Percentiles rank a stretch among this genome's conserved stretches.
Evolutionary conservation across 2,888 invertebrate genomes (phyloP).

Genomic region (Apodemia mormo): DNA sequence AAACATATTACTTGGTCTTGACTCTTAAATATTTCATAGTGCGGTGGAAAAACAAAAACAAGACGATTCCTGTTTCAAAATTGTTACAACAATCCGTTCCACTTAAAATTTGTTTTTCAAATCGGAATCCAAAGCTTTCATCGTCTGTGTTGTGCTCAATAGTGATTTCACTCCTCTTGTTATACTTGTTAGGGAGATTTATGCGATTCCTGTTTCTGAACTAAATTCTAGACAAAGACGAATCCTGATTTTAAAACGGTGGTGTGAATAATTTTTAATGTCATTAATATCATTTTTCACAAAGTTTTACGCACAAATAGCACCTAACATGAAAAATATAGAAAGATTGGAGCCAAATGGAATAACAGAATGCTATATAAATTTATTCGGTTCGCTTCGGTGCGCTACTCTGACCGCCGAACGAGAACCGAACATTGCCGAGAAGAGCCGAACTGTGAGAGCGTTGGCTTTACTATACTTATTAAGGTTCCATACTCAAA

Average conservation of each 20-base stretch:
- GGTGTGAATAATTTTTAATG: neutral
- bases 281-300: neutral
- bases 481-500: no score
- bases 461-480: no score
- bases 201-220: neutral
- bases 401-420: no score
- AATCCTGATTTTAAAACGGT: neutral
- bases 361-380: no score
- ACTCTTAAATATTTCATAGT: no score
- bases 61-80: neutral
- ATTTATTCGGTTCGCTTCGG: no score
- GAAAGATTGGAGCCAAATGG: no score
- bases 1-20: no score
- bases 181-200: conserved; percentile 9
- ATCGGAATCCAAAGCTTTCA: neutral
- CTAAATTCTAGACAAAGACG: conserved; percentile 5
- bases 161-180: neutral
- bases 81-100: neutral
- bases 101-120: neutral
- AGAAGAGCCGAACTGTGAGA: no score
- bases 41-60: neutral
- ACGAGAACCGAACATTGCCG: no score
- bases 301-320: no score
- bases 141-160: neutral
- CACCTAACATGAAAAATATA: no score